Percentiles rank a stretch among this genome's conserved stretches.
Evolutionary conservation across 2,888 invertebrate genomes (phyloP).

Genomic region (Clunio marinus): DNA sequence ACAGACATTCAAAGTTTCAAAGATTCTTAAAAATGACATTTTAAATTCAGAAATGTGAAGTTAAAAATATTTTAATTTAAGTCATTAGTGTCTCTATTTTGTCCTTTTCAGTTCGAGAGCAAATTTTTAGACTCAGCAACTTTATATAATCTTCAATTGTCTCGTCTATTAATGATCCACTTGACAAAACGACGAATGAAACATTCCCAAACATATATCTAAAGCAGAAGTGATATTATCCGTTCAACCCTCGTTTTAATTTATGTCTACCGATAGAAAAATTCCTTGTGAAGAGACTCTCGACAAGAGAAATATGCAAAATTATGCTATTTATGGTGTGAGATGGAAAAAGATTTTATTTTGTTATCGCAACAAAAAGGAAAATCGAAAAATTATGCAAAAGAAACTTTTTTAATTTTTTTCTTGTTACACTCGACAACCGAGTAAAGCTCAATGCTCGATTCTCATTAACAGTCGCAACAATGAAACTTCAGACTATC

Average conservation of each 20-base stretch:
- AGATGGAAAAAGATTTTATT: neutral
- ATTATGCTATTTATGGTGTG: neutral
- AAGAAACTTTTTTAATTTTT: neutral
- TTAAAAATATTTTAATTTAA: no score
- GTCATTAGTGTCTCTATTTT: no score
- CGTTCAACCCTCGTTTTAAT: constrained; percentile 3
- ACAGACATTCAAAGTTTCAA: no score
- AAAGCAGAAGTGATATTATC: neutral
- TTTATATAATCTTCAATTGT: no score
- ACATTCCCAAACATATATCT: neutral
- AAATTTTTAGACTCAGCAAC: no score
- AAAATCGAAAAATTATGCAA: constrained; percentile 3
- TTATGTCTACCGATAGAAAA: neutral
- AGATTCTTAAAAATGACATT: no score
- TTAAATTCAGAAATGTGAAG: no score
- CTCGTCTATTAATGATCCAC: constrained; percentile 2
- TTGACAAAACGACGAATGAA: neutral
- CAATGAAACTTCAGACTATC: neutral
- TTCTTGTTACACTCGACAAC: neutral
- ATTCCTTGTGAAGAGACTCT: neutral
- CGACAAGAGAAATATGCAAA: neutral
- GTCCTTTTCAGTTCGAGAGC: no score
- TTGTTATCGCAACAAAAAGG: neutral
- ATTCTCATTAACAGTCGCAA: constrained; percentile 6
- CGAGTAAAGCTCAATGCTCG: neutral